phyloP scores from a whole-genome alignment of 1,140 invertebrate species.

The Phocides pigmalion region DNA sequence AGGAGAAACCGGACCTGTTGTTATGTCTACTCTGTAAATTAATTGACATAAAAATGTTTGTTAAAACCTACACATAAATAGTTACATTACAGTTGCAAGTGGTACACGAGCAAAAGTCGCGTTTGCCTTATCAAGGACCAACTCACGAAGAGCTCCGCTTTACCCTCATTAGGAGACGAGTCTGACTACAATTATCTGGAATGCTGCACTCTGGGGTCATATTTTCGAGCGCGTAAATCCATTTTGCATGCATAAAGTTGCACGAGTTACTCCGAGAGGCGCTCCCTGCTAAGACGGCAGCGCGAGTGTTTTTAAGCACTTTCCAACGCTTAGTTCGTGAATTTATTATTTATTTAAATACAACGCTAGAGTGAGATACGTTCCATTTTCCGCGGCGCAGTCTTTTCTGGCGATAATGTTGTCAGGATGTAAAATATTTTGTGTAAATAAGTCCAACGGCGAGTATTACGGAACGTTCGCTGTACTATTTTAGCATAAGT shows the following conservation, averaged over 20 bases:
- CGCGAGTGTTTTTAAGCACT: constrained; percentile 34
- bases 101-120: background rate
- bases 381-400: constrained; percentile 11
- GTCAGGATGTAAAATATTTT: constrained; percentile 26
- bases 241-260: constrained; percentile 66
- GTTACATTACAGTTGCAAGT: background rate
- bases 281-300: constrained; percentile 4
- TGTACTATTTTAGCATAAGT: constrained; percentile 23
- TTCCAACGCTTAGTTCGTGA: constrained; percentile 13
- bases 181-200: constrained; percentile 65
- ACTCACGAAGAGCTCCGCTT: constrained; percentile 20
- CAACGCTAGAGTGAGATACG: constrained; percentile 4
- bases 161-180: constrained; percentile 56
- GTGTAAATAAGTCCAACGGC: constrained; percentile 16
- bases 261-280: constrained; percentile 36
- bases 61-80: background rate
- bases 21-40: no score
- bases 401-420: constrained; percentile 22
- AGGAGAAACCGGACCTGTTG: no score
- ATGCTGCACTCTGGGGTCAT: constrained; percentile 55
- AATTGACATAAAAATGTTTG: background rate
- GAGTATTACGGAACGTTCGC: constrained; percentile 2
- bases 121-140: constrained; percentile 13
- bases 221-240: constrained; percentile 60
- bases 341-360: constrained; percentile 31